These are phyloP conservation scores for Ethmia dodecea DNA, from an alignment of 2,888 invertebrate genomes.

Conservation along the genomic window DNA sequence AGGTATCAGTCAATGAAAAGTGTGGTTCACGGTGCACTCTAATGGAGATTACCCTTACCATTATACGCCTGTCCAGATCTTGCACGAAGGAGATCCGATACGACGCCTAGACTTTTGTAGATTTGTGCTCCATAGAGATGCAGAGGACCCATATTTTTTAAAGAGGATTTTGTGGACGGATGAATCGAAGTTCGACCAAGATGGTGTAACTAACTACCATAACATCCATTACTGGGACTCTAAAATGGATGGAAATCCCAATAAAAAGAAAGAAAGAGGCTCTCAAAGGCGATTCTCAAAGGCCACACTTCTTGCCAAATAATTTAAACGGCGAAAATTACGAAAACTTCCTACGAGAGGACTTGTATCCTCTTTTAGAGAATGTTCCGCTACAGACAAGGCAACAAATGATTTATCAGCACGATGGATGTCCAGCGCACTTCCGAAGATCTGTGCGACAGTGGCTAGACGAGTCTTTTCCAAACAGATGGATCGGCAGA, in stretches of 20 bases:
- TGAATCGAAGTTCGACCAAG: no score
- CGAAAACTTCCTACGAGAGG: background rate
- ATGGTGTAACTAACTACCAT: no score
- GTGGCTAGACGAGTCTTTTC: background rate
- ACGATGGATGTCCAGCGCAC: background rate
- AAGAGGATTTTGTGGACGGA: no score
- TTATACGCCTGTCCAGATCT: no score
- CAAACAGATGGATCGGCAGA: background rate
- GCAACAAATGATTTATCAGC: background rate
- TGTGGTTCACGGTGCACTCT: background rate
- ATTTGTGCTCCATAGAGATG: no score
- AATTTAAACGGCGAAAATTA: background rate
- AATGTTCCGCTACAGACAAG: background rate
- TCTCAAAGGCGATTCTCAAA: no score
- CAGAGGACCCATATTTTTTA: no score
- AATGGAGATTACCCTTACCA: background rate
- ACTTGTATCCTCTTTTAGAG: background rate
- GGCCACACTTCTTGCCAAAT: background rate
- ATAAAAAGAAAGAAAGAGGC: no score
- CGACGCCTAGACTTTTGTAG: no score
- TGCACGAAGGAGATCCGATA: no score
- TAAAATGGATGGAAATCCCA: no score
- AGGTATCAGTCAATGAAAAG: constrained; percentile 2
- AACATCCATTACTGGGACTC: no score
- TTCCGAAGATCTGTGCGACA: background rate